These are phyloP conservation scores for Physella acuta DNA, from an alignment of 1,140 invertebrate species.

Conservation along the genomic window DNA sequence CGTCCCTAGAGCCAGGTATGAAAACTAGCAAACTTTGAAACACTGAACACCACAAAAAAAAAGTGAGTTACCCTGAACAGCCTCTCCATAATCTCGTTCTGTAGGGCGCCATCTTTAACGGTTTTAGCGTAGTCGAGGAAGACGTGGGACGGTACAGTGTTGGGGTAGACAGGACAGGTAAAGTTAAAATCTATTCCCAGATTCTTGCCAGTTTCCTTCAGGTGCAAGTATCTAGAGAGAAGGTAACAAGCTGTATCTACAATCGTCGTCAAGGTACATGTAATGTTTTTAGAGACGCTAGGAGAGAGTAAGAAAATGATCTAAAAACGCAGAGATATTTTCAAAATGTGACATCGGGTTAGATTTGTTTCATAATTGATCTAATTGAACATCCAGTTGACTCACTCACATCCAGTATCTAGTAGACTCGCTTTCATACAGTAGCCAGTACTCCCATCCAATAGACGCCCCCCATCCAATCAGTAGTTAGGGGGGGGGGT, in stretches of 20 bases:
- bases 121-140: conserved; percentile 42
- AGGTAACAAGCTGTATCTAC: not conserved
- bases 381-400: not conserved
- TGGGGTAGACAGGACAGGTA: conserved; percentile 36
- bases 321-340: not conserved
- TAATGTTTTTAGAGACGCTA: not conserved
- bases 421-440: too few relatives aligned
- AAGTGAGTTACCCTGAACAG: conserved; percentile 48
- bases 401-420: too few relatives aligned
- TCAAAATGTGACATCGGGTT: not conserved
- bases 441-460: too few relatives aligned
- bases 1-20: not conserved
- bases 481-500: too few relatives aligned
- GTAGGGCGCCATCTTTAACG: conserved; percentile 35
- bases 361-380: not conserved
- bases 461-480: too few relatives aligned
- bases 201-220: conserved; percentile 30
- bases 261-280: not conserved
- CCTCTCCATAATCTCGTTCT: conserved; percentile 43
- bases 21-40: too few relatives aligned
- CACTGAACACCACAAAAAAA: too few relatives aligned
- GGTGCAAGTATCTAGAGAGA: conserved; percentile 28
- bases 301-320: not conserved
- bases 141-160: conserved; percentile 39
- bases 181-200: conserved; percentile 40